Conservation (phyloP, 2,888 invertebrate genomes). For the Chrysina gloriosa region DNA sequence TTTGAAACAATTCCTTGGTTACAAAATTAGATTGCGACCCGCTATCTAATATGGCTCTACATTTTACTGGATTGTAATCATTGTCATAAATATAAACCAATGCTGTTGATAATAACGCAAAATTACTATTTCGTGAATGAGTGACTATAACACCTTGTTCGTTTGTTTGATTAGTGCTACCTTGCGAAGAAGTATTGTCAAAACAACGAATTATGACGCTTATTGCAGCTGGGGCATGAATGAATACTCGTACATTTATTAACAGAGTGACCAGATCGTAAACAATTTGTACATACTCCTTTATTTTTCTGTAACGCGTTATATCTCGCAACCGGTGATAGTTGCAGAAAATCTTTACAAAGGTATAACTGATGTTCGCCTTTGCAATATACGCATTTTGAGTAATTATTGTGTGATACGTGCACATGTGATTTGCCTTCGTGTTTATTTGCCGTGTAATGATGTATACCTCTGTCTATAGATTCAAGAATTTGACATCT, state of each 20-base stretch:
- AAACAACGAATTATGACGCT: conserved; percentile 41
- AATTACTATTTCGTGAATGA: neutral
- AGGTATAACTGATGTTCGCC: neutral
- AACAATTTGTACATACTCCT: conserved; percentile 40
- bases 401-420: neutral
- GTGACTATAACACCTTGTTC: neutral
- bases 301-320: neutral
- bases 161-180: neutral
- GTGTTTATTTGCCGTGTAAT: neutral
- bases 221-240: conserved; percentile 42
- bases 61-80: neutral
- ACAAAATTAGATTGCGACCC: conserved; percentile 26
- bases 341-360: conserved; percentile 15
- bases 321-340: neutral
- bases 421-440: neutral
- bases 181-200: neutral
- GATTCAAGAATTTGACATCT: conserved; percentile 45
- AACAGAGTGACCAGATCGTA: conserved; percentile 29
- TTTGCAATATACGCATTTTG: conserved; percentile 1
- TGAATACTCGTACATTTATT: conserved; percentile 41
- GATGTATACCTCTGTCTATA: neutral
- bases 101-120: neutral
- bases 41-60: conserved; percentile 14
- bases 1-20: neutral
- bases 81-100: neutral